These are phyloP conservation scores for Campoletis sonorensis DNA, from an alignment of 1,140 invertebrate genomes.

Conservation along the genomic window DNA sequence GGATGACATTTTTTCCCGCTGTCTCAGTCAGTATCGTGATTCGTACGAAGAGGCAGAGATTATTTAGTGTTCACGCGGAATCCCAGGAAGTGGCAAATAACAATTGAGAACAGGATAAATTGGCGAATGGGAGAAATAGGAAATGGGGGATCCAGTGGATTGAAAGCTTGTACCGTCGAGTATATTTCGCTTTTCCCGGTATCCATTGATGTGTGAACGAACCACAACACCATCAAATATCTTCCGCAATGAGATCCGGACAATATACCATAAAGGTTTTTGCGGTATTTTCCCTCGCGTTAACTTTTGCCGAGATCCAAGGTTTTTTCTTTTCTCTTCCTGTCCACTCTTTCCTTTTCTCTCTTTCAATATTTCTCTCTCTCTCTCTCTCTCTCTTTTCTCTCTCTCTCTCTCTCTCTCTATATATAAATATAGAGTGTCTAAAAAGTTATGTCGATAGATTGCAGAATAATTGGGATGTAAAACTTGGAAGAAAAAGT, in stretches of 20 bases:
- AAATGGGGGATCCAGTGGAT: background rate
- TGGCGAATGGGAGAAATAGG: slow-evolving; percentile 4
- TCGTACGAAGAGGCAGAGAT: background rate
- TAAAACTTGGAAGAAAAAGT: no score
- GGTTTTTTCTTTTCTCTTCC: slow-evolving; percentile 14
- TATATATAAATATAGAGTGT: background rate
- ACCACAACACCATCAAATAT: slow-evolving; percentile 18
- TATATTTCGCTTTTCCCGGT: background rate
- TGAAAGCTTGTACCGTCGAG: background rate
- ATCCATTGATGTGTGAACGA: slow-evolving; percentile 34
- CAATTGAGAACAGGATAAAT: background rate
- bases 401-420: background rate
- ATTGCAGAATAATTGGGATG: no score
- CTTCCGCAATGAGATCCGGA: slow-evolving; percentile 19
- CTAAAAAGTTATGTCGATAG: no score
- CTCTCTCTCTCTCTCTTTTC: background rate
- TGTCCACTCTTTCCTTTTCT: background rate
- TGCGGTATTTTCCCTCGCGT: slow-evolving; percentile 17
- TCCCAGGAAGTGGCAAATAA: slow-evolving; percentile 10
- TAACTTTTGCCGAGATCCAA: background rate
- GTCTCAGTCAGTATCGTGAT: background rate
- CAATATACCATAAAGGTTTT: slow-evolving; percentile 33
- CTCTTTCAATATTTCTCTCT: background rate
- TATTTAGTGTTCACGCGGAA: background rate
- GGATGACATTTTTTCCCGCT: background rate